Evolutionary conservation across 2,797 vertebrate species (phyloP), one percentile per base, ranked within the genome.

Genomic region (Periophthalmus magnuspinnatus): DNA sequence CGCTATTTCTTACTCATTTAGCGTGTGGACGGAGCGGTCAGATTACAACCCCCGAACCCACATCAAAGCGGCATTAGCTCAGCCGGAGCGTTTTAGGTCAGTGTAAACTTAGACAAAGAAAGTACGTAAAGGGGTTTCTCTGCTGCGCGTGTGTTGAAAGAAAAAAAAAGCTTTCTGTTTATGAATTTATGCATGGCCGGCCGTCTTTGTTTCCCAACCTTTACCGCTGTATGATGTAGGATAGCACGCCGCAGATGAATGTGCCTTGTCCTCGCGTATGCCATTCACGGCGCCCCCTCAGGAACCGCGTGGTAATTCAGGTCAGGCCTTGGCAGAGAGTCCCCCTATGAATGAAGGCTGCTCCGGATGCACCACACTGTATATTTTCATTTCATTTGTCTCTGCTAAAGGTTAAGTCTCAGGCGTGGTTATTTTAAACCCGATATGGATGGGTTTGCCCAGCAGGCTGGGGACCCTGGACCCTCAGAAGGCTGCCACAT

Each of bases 401-500:
- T 93, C 91, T 90, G 90, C 86, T 92, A 94, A 94, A 94, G 93
- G 93, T 94, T 93, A 94, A 92, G 91, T 94, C 93, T 94, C 92
- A 86, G 89, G 92, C 84, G 93, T 92, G 92, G 93, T 93, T 94
- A 94, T 94, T 94, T 94, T 93, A 93, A 93, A 94, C 91, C 90
- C 81, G 83, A 93, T 93, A 94, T 93, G 90, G 92, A 93, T 93
- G 92, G 90, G 87, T 93, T 90, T 90, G 91, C 90, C 90, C 90
- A 89, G 91, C 89, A 91, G 92, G 89, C 89, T 88, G 86, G 91
- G 90, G 92, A 93, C 91, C 84, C 86, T 86, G 83, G 84, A 79
- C 84, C 72, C 90, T 89, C 87, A 80, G 38, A 63, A 71, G 76
- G 78, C 87, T 85, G 86, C 87, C 75, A 81, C 78, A 89, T 86